These are phyloP conservation scores for Ptychodera flava DNA, from an alignment of 35 echinoderm and acorn worm genomes.

Conservation along the genomic window DNA sequence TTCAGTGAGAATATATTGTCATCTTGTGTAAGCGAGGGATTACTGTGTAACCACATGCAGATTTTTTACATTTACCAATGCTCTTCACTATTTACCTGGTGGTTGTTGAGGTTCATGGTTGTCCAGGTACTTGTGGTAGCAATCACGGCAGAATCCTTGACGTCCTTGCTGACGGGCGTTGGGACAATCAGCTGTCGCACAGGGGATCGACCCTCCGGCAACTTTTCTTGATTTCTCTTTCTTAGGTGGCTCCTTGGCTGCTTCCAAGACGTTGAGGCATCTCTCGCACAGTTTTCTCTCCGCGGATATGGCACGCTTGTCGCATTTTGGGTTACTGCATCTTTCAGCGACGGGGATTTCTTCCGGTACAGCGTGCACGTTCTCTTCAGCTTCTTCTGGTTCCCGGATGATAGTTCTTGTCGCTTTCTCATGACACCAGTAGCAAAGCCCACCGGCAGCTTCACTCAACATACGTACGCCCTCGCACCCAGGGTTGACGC, in stretches of 20 bases:
- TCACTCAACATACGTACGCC: slow-evolving; percentile 17
- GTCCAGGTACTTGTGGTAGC: background rate
- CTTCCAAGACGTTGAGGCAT: slow-evolving; percentile 21
- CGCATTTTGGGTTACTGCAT: slow-evolving; percentile 44
- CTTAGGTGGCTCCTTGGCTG: background rate
- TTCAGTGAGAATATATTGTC: too few relatives aligned
- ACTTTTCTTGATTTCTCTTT: too few relatives aligned
- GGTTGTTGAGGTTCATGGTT: background rate
- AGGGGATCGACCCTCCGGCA: too few relatives aligned
- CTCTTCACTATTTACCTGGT: too few relatives aligned
- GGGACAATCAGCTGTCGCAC: background rate
- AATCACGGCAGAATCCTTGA: background rate
- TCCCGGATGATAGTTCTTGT: background rate
- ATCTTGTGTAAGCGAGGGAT: too few relatives aligned
- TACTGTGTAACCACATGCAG: too few relatives aligned
- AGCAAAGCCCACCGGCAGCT: background rate
- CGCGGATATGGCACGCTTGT: slow-evolving; percentile 10
- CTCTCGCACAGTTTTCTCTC: slow-evolving; percentile 17
- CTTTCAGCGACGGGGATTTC: background rate
- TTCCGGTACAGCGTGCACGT: background rate
- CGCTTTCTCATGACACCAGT: slow-evolving; percentile 3
- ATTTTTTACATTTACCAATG: too few relatives aligned
- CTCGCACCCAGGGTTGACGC: slow-evolving; percentile 39
- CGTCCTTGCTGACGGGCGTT: background rate
- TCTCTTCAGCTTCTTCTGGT: background rate